Evolutionary conservation across 2,888 invertebrate species (phyloP).

Genomic region (Chouioia cunea): DNA sequence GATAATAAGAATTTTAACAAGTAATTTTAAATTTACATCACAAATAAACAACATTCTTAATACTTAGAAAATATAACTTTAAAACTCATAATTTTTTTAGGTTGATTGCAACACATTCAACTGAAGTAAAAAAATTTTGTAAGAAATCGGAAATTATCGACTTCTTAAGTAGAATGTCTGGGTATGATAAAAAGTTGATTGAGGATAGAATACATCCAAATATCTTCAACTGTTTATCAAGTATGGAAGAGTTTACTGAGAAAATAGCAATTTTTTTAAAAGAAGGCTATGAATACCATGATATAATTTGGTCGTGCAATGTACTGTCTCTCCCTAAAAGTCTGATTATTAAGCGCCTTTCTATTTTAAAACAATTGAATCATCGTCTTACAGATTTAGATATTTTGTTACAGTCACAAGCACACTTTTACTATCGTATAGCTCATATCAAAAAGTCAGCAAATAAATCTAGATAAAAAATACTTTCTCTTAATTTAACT

Average conservation of each 20-base stretch:
- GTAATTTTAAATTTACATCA: slow-evolving; percentile 1
- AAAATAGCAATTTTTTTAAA: slow-evolving; percentile 9
- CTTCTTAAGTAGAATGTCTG: slow-evolving; percentile 16
- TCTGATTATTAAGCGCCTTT: slow-evolving; percentile 1
- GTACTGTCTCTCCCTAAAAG: slow-evolving; percentile 8
- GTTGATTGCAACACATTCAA: neutral
- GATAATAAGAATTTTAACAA: neutral
- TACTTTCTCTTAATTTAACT: no score
- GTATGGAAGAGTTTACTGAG: neutral
- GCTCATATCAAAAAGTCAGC: slow-evolving; percentile 3
- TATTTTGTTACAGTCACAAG: slow-evolving; percentile 19
- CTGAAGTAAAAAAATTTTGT: neutral
- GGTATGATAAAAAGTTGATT: slow-evolving; percentile 6
- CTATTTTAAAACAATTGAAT: neutral
- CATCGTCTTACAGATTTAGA: slow-evolving; percentile 14
- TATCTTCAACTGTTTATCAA: neutral
- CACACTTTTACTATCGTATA: slow-evolving; percentile 25
- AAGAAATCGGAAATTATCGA: neutral
- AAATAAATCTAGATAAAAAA: neutral
- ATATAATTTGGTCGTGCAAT: slow-evolving; percentile 30
- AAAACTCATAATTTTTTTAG: slow-evolving; percentile 13
- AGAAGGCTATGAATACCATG: slow-evolving; percentile 32
- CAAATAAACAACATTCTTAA: neutral
- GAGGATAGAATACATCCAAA: neutral
- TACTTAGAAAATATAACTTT: neutral